Percentiles rank a stretch among this genome's conserved stretches.
phyloP scores from a whole-genome alignment of 2,888 invertebrate genomes.

The Netelia fuscicornis region DNA sequence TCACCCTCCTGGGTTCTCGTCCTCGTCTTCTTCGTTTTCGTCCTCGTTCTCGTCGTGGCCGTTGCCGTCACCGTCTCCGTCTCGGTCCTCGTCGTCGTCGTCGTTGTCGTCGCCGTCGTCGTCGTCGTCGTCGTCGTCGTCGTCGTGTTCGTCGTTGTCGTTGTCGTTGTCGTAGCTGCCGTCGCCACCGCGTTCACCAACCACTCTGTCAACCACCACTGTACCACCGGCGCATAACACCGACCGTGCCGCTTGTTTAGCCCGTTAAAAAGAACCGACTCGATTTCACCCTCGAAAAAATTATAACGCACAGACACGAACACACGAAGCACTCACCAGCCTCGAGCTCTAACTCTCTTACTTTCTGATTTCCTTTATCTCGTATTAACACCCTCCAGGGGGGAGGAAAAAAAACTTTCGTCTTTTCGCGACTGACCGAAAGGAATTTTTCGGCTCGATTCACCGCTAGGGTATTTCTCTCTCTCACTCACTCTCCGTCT shows the following conservation, averaged over 20 bases:
- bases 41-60: slow-evolving; percentile 55
- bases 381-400: slow-evolving; percentile 44
- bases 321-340: slow-evolving; percentile 34
- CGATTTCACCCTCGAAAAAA: slow-evolving; percentile 47
- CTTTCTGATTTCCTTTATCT: slow-evolving; percentile 50
- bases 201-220: slow-evolving; percentile 75
- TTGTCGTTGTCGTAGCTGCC: slow-evolving; percentile 7
- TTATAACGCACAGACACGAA: slow-evolving; percentile 39
- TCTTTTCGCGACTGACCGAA: slow-evolving; percentile 36
- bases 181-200: slow-evolving; percentile 68
- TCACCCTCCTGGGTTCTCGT: slow-evolving; percentile 43
- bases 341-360: slow-evolving; percentile 53
- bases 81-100: slow-evolving; percentile 40
- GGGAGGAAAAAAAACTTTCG: slow-evolving; percentile 10
- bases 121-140: slow-evolving; percentile 65
- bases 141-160: neutral
- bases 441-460: slow-evolving; percentile 26
- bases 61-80: slow-evolving; percentile 47
- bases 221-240: slow-evolving; percentile 81
- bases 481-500: slow-evolving; percentile 53
- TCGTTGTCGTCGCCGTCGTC: slow-evolving; percentile 58
- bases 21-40: slow-evolving; percentile 57
- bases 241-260: slow-evolving; percentile 69
- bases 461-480: slow-evolving; percentile 44
- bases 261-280: slow-evolving; percentile 54